Base-by-base conservation (phyloP, 2,888 invertebrate species). In the Epicampocera succincta region DNA sequence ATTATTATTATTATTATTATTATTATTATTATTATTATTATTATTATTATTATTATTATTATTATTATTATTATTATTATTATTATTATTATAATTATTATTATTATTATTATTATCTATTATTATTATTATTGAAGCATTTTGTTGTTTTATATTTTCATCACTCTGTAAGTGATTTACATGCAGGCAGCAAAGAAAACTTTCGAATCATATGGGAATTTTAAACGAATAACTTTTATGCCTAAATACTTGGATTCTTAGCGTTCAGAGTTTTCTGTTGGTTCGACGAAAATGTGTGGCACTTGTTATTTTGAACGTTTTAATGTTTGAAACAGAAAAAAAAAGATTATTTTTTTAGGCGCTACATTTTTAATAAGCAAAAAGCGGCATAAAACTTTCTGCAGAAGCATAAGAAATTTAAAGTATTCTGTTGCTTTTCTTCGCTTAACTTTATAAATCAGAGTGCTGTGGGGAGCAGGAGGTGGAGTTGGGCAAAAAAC, bases 381-480 rank as follows among this genome's bases (percentile, higher is more conserved):
- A 46, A 11, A 19, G 46, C 21, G 15, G 8, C 33, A 38, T 5
- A 33, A 15, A 44, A 65, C 15, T 76, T 46, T 44, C 8, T 33
- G 8, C 8, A 17, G 50, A 21, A 44, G 13, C n/a, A n/a, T n/a
- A 25, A 17, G 19, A 17, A 11, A 73, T 69, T 40, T 11, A 63
- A 71, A 66, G 74, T 71, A 25, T 25, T 25, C 74, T 78, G 74
- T 82, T 82, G 82, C 82, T 82, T 19, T 52, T 68, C 40, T 74
- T 81, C 8, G 3, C 71, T 29, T 65, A 74, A 74, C 65, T 71
- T 78, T 66, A 78, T 82, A 82, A 82, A 82, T 82, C 82, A 78
- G 65, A 65, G 52, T 58, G 46, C n/a, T n/a, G n/a, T n/a, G 65
- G 74, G 71, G 56, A 5, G 38, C 44, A 65, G n/a, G n/a, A n/a